Base-by-base conservation (phyloP, 2,888 invertebrate genomes). In the Oscheius sp. region DNA sequence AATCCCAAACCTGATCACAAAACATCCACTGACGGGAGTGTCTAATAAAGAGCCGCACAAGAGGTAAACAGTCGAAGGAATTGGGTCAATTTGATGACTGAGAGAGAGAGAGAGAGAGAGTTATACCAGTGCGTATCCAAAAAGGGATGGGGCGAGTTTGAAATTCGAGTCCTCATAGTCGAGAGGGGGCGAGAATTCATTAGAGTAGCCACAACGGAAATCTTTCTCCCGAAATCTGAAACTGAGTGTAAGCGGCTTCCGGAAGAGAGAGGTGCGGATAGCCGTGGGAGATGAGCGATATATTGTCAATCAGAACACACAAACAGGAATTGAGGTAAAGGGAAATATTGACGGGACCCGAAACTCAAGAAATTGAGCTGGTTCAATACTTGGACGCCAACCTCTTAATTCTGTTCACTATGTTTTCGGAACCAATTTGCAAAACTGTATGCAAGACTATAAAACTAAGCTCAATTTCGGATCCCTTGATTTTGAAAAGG, bases 221-320 rank as follows among this genome's bases (percentile, higher is more conserved):
- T 21, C 21, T 21, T 21, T 21, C 60, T 60, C 10, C 58, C 60
- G 60, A 60, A 60, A 60, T 60, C 35, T 42, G 60, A 60, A 42
- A 60, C 42, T 35, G 60, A 13, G 59, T 35, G 3, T 33, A n/a
- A 60, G 35, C 9, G 13, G 60, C 35, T 13, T 7, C 2, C 42
- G 33, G 60, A 60, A 60, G 57, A 57, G 57, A 42, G 29, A 57
- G 42, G 60, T 60, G 60, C 13, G 13, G 60, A 60, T 60, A 60
- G 33, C 60, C 60, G 37, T 60, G 60, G 60, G 60, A 60, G 3
- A 11, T 33, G 60, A 42, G 42, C 3, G 21, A 21, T 21, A 21
- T 0, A 21, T 21, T 21, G 21, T 21, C 21, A 21, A 21, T 21
- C 21, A 21, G 21, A 21, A 21, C 21, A 21, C 21, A 21, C 21